Base-by-base conservation (phyloP, 2,888 invertebrate species). In the Drosophila rellima region DNA sequence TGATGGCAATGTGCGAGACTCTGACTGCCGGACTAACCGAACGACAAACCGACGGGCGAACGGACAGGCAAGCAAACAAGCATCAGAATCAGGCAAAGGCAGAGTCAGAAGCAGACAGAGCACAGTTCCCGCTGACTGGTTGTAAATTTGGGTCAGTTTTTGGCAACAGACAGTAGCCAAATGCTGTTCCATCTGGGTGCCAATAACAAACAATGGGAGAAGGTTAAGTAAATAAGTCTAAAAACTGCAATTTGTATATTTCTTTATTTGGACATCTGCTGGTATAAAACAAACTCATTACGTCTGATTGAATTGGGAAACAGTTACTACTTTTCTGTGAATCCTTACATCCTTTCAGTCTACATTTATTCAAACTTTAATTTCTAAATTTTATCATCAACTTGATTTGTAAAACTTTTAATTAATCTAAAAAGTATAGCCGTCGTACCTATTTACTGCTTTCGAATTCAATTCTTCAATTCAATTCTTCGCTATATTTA, bases 131-230 rank as follows among this genome's bases (percentile, higher is more conserved):
- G 33, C 23, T 17, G 64, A 56, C 68, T 67, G 70, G 48, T 51
- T 73, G 61, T 65, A 76, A 88, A 89, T 82, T 89, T 88, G 77
- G 86, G 84, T 84, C 84, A 84, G 67, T 82, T 88, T 89, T 89
- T 76, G 89, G 86, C 88, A 81, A 56, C 65, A 70, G 65, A 63
- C 55, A 61, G 61, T 60, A 59, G 63, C 61, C 68, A 68, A 65
- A 63, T 44, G 39, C 57, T 39, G 52, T 17, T 48, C 50, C 78
- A 68, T 59, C 67, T 61, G 77, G 60, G 48, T 67, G 80, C 66
- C 75, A 79, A 74, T 70, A 65, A 45, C 80, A 76, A 79, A 74
- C 75, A 79, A 59, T 71, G 77, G 64, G 57, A 61, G 70, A 60
- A 47, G 65, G 56, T 23, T 35, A 61, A 40, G 29, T 35, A 76